Evolutionary conservation across 2,113 vertebrate genomes (phyloP), one percentile per base, ranked within the genome.

Genomic region (Chelonoidis abingdonii): DNA sequence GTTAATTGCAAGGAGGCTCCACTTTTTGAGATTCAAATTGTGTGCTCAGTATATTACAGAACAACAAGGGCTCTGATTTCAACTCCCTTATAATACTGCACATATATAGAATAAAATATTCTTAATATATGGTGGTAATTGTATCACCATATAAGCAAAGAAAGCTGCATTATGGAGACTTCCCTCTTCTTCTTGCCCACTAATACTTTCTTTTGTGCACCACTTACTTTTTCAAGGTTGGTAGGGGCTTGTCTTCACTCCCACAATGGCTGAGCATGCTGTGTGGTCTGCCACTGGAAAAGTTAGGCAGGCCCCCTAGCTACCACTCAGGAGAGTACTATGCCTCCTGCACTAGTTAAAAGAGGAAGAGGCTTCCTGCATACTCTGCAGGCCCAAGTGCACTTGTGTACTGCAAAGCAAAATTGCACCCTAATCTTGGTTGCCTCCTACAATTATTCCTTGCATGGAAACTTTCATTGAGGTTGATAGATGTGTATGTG

Each of bases 1-100:
- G 95, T 96, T 96, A 96, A 95, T 96, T 96, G 93, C 94, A 92
- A 91, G 93, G 93, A 97, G 96, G 65, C 90, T 91, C 57, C 75
- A 91, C 83, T 97, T 89, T 38, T 80, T 93, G 94, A 89, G 87
- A 88, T 83, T 87, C 50, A 94, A 95, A 92, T 97, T 12, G 89
- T 76, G 93, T 65, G 75, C 92, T 97, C 95, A 59, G 62, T 84
- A 86, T 87, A 47, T 95, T 92, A 83, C n/a, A 91, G 86, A 95
- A 16, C 2, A 56, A 47, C 80, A 84, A 78, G 2, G 6, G 90
- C 75, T 79, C 91, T 92, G 75, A 11, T 80, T 95, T 93, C 83
- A 94, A 86, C 85, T 89, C 50, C 31, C 44, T 84, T 86, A 72
- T 52, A 83, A 72, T n/a, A 1, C 75, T 56, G 86, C 90, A 83